Conservation (phyloP, 2,888 invertebrate species). For the Cosmopolites sordidus region DNA sequence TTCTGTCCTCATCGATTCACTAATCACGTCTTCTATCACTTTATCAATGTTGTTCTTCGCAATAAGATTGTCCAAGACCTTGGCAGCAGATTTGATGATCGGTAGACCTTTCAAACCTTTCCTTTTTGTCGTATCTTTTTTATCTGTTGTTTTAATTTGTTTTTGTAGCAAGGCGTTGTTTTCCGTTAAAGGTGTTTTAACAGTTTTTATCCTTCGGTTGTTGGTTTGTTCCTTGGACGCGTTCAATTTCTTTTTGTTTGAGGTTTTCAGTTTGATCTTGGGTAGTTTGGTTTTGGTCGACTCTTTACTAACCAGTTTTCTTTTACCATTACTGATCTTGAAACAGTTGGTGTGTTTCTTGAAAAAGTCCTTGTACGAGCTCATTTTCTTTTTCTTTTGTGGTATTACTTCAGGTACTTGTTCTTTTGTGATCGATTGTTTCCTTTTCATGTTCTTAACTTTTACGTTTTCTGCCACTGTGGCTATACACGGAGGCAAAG, state of each 20-base stretch:
- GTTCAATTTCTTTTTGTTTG: slow-evolving; percentile 50
- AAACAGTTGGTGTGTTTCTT: slow-evolving; percentile 50
- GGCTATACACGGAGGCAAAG: slow-evolving; percentile 40
- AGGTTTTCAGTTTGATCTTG: slow-evolving; percentile 41
- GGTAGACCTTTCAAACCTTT: not conserved
- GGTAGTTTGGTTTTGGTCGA: slow-evolving; percentile 32
- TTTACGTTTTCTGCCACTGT: slow-evolving; percentile 49
- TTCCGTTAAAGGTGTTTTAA: slow-evolving; percentile 29
- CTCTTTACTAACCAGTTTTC: slow-evolving; percentile 47
- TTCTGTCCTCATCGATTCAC: slow-evolving; percentile 6
- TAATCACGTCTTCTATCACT: slow-evolving; percentile 45
- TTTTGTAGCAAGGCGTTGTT: slow-evolving; percentile 32
- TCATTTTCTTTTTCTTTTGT: slow-evolving; percentile 39
- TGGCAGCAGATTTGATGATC: slow-evolving; percentile 32
- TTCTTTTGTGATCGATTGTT: slow-evolving; percentile 44
- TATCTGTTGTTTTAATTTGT: too few relatives aligned
- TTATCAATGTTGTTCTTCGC: slow-evolving; percentile 58
- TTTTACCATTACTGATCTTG: slow-evolving; percentile 49
- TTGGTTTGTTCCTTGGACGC: slow-evolving; percentile 27
- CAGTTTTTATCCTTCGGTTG: slow-evolving; percentile 27
- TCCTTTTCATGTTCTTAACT: slow-evolving; percentile 51
- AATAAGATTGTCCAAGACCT: slow-evolving; percentile 55
- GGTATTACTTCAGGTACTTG: slow-evolving; percentile 32
- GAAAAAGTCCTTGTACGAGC: slow-evolving; percentile 48
- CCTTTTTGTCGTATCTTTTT: slow-evolving; percentile 25